These are phyloP conservation scores for Suricata suricatta DNA, from an alignment of 2,113 vertebrate genomes.

Conservation along the genomic window DNA sequence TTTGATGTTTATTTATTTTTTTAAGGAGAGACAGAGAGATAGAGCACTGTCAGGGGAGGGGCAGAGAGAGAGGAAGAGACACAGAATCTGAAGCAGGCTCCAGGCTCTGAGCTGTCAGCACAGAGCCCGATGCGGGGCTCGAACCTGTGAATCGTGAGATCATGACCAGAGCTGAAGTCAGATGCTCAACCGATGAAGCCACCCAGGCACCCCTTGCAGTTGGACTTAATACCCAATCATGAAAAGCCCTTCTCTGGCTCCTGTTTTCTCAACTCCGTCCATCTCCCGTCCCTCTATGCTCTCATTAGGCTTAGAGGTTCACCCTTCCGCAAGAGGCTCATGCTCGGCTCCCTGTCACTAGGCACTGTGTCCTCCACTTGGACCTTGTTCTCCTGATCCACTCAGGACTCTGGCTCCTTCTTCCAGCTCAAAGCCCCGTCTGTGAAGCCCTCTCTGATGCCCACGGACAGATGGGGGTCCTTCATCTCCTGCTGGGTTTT, in stretches of 20 bases:
- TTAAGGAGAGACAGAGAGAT: no score
- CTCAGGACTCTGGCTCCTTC: background rate
- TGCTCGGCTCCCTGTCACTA: background rate
- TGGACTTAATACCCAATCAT: background rate
- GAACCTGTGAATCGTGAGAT: no score
- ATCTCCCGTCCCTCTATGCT: background rate
- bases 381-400: background rate
- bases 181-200: no score
- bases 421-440: background rate
- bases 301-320: background rate
- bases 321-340: background rate
- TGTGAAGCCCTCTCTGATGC: background rate
- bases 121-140: no score
- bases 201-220: background rate
- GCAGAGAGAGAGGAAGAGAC: no score
- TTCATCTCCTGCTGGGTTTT: background rate
- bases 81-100: no score
- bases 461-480: background rate
- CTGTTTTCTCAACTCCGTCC: background rate
- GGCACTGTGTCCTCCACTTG: background rate
- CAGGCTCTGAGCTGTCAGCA: no score
- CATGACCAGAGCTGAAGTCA: no score
- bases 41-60: no score
- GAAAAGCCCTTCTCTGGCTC: background rate
- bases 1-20: no score